These are phyloP conservation scores for Trichonephila clavata DNA, from an alignment of 1,140 invertebrate species.

Conservation along the genomic window DNA sequence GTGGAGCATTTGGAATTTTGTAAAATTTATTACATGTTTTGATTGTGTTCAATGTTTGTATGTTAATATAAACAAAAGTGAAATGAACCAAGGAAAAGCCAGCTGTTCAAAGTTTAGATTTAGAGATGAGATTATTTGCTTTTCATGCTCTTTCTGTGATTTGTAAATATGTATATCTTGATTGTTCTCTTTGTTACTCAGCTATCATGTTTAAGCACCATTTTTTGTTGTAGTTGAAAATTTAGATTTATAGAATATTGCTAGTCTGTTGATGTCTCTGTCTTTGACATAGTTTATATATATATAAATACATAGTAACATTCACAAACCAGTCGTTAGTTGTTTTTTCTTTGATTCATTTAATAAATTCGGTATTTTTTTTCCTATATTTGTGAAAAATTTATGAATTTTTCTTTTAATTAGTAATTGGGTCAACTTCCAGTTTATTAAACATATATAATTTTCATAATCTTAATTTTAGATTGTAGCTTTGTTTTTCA, in stretches of 20 bases:
- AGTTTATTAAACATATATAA: too few relatives aligned
- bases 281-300: neutral
- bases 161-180: slow-evolving; percentile 65
- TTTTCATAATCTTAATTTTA: too few relatives aligned
- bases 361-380: neutral
- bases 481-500: too few relatives aligned
- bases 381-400: neutral
- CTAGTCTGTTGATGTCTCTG: slow-evolving; percentile 49
- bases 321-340: slow-evolving; percentile 53
- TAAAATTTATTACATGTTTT: too few relatives aligned
- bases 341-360: neutral
- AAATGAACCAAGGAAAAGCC: neutral
- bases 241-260: slow-evolving; percentile 51
- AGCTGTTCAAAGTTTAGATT: neutral
- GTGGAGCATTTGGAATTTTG: too few relatives aligned
- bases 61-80: too few relatives aligned
- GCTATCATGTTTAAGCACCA: slow-evolving; percentile 30
- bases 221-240: slow-evolving; percentile 36
- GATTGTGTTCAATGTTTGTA: too few relatives aligned
- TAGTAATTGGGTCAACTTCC: neutral
- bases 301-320: slow-evolving; percentile 28
- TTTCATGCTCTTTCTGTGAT: slow-evolving; percentile 64
- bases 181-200: slow-evolving; percentile 42
- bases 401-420: neutral
- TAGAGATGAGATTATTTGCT: neutral